Conservation (phyloP, 92 coral and sea anemone genomes). For the Phenganax subtilis region DNA sequence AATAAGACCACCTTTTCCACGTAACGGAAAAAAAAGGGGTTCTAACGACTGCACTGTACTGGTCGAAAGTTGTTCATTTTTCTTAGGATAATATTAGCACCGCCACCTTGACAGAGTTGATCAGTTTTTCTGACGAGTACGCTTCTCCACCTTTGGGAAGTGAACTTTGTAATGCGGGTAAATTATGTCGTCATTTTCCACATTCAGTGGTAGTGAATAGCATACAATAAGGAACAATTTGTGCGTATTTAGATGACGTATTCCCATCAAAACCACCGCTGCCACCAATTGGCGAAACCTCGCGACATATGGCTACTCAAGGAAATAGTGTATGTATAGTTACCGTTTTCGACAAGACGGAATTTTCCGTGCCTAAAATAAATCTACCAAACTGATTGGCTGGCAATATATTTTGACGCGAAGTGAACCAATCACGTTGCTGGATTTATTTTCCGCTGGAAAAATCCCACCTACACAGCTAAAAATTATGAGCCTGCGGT, state of each 20-base stretch:
- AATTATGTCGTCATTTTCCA: not conserved
- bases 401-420: too few species aligned
- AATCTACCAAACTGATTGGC: too few species aligned
- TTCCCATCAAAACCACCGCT: slow-evolving; percentile 71
- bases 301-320: slow-evolving; percentile 39
- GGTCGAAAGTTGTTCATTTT: not conserved
- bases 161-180: slow-evolving; percentile 5
- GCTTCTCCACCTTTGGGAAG: not conserved
- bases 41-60: too few species aligned
- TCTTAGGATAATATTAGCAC: slow-evolving; percentile 25
- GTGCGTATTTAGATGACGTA: slow-evolving; percentile 9
- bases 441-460: too few species aligned
- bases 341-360: too few species aligned
- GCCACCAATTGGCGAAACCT: slow-evolving; percentile 71
- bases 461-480: too few species aligned
- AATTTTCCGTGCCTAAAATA: too few species aligned
- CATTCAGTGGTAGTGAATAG: not conserved
- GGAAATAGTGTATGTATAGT: slow-evolving; percentile 34
- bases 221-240: not conserved
- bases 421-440: too few species aligned
- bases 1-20: not conserved
- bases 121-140: slow-evolving; percentile 22
- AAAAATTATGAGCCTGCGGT: too few species aligned
- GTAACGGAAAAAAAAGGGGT: too few species aligned
- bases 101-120: not conserved